phyloP scores from a whole-genome alignment of 2,888 invertebrate species.

The Plebejus anna region DNA sequence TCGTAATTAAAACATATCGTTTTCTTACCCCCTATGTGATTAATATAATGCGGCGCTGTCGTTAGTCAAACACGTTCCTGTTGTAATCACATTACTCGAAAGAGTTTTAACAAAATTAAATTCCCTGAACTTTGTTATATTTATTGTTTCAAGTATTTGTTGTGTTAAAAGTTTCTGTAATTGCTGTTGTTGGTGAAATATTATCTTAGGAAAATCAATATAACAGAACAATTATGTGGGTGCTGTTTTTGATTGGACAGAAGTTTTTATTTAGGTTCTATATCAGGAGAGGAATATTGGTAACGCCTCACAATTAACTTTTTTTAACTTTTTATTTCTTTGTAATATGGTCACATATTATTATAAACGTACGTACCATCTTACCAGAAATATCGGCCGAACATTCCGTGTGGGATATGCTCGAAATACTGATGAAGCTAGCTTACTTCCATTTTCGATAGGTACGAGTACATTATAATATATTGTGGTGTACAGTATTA shows the following conservation, averaged over 20 bases:
- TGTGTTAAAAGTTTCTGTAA: conserved; percentile 5
- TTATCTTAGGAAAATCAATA: background rate
- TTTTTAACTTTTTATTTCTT: background rate
- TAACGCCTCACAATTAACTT: background rate
- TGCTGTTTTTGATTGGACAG: background rate
- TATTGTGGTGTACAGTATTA: background rate
- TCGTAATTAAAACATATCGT: conserved; percentile 27
- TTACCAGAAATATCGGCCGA: background rate
- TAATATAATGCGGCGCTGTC: conserved; percentile 24
- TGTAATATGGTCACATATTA: background rate
- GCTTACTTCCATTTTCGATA: background rate
- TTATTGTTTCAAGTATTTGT: conserved; percentile 26
- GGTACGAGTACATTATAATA: background rate
- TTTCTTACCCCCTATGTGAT: conserved; percentile 21
- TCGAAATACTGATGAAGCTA: background rate
- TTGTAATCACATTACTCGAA: conserved; percentile 30
- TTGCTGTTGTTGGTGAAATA: background rate
- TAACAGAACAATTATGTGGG: background rate
- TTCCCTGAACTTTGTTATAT: conserved; percentile 17
- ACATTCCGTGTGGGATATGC: background rate
- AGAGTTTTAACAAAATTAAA: conserved; percentile 28
- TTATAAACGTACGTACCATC: too few species aligned
- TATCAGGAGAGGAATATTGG: background rate
- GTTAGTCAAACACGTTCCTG: conserved; percentile 19
- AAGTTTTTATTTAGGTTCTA: background rate